Conservation (phyloP, 1,140 invertebrate species). For the Drosophila pandora region DNA sequence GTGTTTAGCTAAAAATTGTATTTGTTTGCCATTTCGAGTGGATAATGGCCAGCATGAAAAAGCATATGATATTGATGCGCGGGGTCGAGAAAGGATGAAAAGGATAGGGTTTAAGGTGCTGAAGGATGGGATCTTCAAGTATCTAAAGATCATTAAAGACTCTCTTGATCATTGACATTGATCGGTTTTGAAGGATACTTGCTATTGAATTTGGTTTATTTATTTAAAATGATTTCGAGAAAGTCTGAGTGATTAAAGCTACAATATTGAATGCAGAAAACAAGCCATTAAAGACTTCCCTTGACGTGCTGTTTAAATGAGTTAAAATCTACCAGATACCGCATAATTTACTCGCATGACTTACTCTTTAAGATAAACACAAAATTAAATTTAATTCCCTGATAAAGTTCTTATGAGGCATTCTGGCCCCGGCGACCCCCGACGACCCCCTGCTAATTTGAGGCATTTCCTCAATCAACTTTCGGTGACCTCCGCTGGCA, state of each 20-base stretch:
- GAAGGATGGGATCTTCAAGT: neutral
- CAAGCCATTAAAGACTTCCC: neutral
- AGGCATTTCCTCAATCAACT: conserved; percentile 48
- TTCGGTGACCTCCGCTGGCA: conserved; percentile 56
- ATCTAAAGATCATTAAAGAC: conserved; percentile 8
- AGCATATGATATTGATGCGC: conserved; percentile 15
- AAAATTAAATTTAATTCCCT: conserved; percentile 31
- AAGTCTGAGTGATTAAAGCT: neutral
- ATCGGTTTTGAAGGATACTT: conserved; percentile 9
- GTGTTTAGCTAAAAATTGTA: conserved; percentile 37
- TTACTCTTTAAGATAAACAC: neutral
- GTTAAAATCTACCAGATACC: neutral
- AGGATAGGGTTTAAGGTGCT: conserved; percentile 3
- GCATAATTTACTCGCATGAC: neutral
- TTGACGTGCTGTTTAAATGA: neutral
- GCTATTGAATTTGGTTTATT: neutral
- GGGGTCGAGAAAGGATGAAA: neutral
- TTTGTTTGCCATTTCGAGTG: conserved; percentile 42
- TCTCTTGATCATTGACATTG: conserved; percentile 10
- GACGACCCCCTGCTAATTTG: conserved; percentile 42
- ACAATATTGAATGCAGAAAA: neutral
- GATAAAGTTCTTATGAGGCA: neutral
- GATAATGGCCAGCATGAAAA: conserved; percentile 13
- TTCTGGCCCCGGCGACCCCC: conserved; percentile 2
- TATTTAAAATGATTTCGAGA: neutral